Conservation (phyloP, 2,113 vertebrate genomes). For the Xiphophorus couchianus region DNA sequence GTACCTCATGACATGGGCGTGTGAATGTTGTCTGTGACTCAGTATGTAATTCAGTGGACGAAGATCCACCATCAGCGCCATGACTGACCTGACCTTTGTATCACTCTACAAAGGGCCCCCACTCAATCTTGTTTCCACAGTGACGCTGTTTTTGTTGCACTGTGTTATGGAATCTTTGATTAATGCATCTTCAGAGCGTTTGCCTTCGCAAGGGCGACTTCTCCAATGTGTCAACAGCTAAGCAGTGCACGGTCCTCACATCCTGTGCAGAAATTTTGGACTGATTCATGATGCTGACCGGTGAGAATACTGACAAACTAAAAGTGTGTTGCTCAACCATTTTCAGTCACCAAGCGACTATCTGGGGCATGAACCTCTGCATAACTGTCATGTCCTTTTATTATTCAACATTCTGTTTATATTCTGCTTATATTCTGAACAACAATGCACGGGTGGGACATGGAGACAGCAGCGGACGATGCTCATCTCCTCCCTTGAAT, state of each 20-base stretch:
- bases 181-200: constrained; percentile 42
- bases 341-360: neutral
- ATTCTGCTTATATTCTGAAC: neutral
- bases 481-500: constrained; percentile 17
- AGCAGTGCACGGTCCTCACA: constrained; percentile 57
- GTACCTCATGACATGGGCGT: constrained; percentile 37
- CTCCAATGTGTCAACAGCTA: constrained; percentile 34
- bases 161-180: constrained; percentile 70
- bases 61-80: constrained; percentile 9
- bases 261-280: constrained; percentile 57
- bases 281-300: constrained; percentile 37
- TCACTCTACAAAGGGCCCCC: constrained; percentile 22
- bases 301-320: constrained; percentile 49
- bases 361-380: constrained; percentile 33
- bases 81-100: constrained; percentile 31
- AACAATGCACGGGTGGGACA: constrained; percentile 21
- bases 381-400: constrained; percentile 2
- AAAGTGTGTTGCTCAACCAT: constrained; percentile 48
- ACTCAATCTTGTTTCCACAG: constrained; percentile 59
- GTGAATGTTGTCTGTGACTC: constrained; percentile 45
- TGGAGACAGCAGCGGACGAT: constrained; percentile 4
- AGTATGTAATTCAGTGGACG: constrained; percentile 24
- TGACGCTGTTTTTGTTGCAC: constrained; percentile 51
- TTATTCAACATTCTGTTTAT: neutral
- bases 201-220: constrained; percentile 23